Base-by-base conservation (phyloP, 30 jellyfish, hydroid and myxozoan genomes). In the Chironex yamaguchii region DNA sequence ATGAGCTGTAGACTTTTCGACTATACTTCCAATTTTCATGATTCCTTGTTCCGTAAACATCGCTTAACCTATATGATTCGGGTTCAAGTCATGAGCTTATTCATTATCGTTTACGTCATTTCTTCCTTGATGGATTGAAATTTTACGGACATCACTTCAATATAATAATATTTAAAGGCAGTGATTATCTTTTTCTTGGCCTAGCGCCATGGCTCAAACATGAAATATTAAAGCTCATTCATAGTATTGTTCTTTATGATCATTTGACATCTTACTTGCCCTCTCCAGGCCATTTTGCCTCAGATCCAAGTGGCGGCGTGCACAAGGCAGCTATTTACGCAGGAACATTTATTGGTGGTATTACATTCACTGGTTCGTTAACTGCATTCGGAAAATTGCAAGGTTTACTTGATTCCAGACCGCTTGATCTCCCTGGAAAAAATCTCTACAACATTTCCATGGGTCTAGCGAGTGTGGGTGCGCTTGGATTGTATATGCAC, bases 371-470 rank as follows among this genome's bases (percentile, higher is more conserved):
- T 36, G 98, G 98, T 13, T 92, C 98, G 6, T 70, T 92, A 48
- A 92, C 98, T 51, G 98, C 98, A 3, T 92, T 92, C 75, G 98
- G 97, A 2, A 92, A 92, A 67, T 90, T 92, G 27, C 98, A 92
- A 77, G 98, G 98, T 14, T 92, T 92, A 17, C 90, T 92, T 54
- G 79, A 82, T 1, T 92, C 98, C 31, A 69, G 83, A 20, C 96
- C 98, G 0, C 81, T 92, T 50, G 62, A 86, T 74, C 86, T 92
- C 27, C 98, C 98, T 23, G 98, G 98, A 32, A 92, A 92, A 52
- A 87, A 92, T 62, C 81, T 89, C 62, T 87, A 87, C 81, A 92
- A 92, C 67, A 92, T 92, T 14, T 36, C 97, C 23, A 92, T 92
- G 98, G 97, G 81, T 1, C 52, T 92, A 22, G 98, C 97, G 17